phyloP scores from a whole-genome alignment of 2,797 vertebrate genomes.

The Heterohyrax brucei region DNA sequence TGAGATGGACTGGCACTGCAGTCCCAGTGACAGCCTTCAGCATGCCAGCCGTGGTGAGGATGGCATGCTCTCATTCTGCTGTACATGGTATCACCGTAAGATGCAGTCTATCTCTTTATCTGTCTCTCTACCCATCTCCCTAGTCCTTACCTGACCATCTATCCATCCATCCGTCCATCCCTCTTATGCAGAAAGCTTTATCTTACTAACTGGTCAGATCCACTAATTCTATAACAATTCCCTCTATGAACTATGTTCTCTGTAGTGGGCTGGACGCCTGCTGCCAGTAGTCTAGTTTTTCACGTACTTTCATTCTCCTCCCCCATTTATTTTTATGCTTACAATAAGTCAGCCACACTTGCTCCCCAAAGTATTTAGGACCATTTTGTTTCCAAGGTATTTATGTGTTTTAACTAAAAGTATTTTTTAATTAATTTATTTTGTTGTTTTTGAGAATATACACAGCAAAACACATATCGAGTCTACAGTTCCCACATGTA shows the following conservation, averaged over 20 bases:
- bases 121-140: background rate
- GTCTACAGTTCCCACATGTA: background rate
- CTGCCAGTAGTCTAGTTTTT: background rate
- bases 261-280: background rate
- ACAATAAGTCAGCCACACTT: background rate
- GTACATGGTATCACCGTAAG: background rate
- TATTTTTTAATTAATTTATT: background rate
- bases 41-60: background rate
- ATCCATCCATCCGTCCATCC: background rate
- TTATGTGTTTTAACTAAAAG: conserved; percentile 1
- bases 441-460: background rate
- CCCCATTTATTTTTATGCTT: background rate
- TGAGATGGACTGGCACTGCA: background rate
- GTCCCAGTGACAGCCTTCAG: background rate
- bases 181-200: too few species aligned
- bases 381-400: background rate
- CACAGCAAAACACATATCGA: background rate
- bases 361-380: background rate
- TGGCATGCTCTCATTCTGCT: background rate
- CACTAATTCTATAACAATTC: background rate
- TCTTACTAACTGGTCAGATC: background rate
- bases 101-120: background rate
- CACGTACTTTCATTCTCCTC: accelerated
- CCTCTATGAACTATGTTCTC: background rate
- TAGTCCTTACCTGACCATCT: background rate